Evolutionary conservation across 1,140 invertebrate genomes (phyloP), one percentile per base, ranked within the genome.

Genomic region (Eueides isabella): DNA sequence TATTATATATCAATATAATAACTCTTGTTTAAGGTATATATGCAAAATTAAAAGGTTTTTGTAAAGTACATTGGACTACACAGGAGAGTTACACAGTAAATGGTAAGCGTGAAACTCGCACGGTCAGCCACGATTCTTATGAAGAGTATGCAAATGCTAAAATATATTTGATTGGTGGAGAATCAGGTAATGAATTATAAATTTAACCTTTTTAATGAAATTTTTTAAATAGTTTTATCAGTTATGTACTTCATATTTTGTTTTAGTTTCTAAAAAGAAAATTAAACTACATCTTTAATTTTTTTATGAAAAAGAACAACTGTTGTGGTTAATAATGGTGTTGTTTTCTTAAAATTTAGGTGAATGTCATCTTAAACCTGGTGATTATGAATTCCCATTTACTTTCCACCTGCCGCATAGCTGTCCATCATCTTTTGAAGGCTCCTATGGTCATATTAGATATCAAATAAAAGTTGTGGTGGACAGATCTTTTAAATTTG

Each of bases 401-500:
- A 93, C 93, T 4, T 95, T 94, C 77, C 89, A 91, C 1, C 80
- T 97, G 35, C 96, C 96, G 1, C 82, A 85, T 1, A 94, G 94
- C 79, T 91, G 96, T 66, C 96, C 96, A 1, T 96, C 97, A n/a
- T 97, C 97, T 3, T 98, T 97, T 92, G 97, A 97, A 86, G 96
- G 96, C 1, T 94, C 96, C 71, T 95, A 95, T 81, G 97, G 97
- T 0, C 95, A 96, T 85, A 94, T 98, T 41, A 93, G 97, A 16
- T 98, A 98, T 87, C 96, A 95, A 31, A 93, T 97, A 5, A 97
- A 97, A 87, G 96, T 96, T 1, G 96, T 96, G 11, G 89, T 98
- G 65, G 97, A 98, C 91, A 95, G 97, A 30, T 96, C 97, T 28
- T 98, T 97, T 96, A 97, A 97, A 75, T 96, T 97, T 79, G 97